These are phyloP conservation scores for Drosophila sordidula DNA, from an alignment of 2,888 invertebrate genomes.

Conservation along the genomic window DNA sequence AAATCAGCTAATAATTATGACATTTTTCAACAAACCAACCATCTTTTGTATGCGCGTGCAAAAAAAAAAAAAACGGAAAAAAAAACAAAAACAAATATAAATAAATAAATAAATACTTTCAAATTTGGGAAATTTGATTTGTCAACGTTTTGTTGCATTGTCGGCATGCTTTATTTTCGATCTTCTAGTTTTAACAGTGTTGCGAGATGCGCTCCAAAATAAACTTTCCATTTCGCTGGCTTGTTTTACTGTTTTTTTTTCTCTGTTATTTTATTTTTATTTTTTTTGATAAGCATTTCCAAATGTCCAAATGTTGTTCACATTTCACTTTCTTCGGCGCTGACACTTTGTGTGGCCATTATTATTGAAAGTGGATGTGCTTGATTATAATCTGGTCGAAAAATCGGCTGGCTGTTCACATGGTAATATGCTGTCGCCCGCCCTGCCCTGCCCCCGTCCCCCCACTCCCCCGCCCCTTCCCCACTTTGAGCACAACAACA, in stretches of 20 bases:
- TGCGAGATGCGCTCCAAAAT: conserved; percentile 47
- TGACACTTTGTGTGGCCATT: conserved; percentile 58
- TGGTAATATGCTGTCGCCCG: conserved; percentile 23
- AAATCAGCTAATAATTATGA: conserved; percentile 55
- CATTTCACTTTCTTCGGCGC: conserved; percentile 74
- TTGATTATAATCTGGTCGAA: conserved; percentile 67
- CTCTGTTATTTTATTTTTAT: conserved; percentile 23
- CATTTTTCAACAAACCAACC: conserved; percentile 25
- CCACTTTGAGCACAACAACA: not conserved
- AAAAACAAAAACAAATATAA: not conserved
- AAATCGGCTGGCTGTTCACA: conserved; percentile 24
- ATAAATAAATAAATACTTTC: conserved; percentile 50
- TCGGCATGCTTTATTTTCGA: conserved; percentile 42
- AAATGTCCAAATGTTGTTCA: conserved; percentile 56
- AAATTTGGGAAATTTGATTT: conserved; percentile 46
- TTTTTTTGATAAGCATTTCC: conserved; percentile 60
- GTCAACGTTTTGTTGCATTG: conserved; percentile 38
- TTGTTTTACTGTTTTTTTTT: conserved; percentile 37
- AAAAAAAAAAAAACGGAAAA: conserved; percentile 21
- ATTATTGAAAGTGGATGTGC: conserved; percentile 72
- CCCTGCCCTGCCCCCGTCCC: too few relatives aligned
- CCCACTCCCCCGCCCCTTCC: not conserved
- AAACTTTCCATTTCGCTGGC: conserved; percentile 72
- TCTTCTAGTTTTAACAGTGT: conserved; percentile 43
- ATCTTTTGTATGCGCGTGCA: conserved; percentile 1